These are phyloP conservation scores for Salvator merianae DNA, from an alignment of 2,113 vertebrate species.

Conservation along the genomic window DNA sequence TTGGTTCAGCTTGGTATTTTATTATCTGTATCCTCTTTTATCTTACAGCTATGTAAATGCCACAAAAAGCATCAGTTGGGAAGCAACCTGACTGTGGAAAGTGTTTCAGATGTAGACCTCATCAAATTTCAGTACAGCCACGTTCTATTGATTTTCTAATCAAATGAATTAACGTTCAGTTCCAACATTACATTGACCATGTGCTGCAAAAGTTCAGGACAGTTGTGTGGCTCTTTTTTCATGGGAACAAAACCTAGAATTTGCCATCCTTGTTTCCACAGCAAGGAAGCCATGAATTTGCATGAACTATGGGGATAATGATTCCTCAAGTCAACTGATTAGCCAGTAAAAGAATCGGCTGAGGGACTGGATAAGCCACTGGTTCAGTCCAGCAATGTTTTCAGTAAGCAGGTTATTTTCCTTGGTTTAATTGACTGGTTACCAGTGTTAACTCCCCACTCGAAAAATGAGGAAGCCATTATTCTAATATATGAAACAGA, in stretches of 20 bases:
- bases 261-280: background rate
- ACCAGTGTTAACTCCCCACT: background rate
- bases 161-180: too few species aligned
- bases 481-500: background rate
- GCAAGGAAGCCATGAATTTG: background rate
- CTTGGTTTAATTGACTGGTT: background rate
- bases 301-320: background rate
- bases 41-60: background rate
- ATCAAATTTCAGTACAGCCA: background rate
- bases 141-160: too few species aligned
- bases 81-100: background rate
- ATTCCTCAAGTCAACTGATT: background rate
- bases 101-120: background rate
- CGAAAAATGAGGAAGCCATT: background rate
- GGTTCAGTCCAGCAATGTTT: background rate
- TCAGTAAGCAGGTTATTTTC: background rate
- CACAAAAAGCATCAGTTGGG: background rate
- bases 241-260: background rate
- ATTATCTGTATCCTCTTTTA: background rate
- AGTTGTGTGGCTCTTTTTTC: background rate
- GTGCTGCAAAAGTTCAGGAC: too few species aligned
- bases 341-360: background rate
- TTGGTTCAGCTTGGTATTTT: background rate
- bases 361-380: too few species aligned
- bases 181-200: too few species aligned